Conservation (phyloP, 2,888 invertebrate species). For the Tanytarsus gracilentus region DNA sequence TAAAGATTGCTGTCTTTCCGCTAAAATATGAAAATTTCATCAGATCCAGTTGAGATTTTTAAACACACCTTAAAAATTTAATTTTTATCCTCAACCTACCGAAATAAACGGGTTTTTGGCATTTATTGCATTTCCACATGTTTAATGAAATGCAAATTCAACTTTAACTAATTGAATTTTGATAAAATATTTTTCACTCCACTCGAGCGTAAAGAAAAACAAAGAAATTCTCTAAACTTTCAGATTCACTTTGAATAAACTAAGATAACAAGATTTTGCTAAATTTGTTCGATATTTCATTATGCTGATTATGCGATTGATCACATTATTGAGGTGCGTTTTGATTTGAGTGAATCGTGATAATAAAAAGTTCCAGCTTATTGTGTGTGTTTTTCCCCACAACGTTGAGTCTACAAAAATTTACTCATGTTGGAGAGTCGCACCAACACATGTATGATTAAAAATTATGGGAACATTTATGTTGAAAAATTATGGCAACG, state of each 20-base stretch:
- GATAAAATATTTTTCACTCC: not conserved
- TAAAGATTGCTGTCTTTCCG: conserved; percentile 75
- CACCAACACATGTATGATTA: no score
- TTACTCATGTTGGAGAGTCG: not conserved
- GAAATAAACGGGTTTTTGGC: conserved; percentile 71
- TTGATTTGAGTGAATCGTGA: not conserved
- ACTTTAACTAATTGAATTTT: conserved; percentile 32
- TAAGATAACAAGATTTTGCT: conserved; percentile 23
- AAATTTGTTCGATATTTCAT: conserved; percentile 17
- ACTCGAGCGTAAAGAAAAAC: conserved; percentile 35
- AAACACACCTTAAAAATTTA: not conserved
- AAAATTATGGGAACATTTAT: not conserved
- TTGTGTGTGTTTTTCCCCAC: not conserved
- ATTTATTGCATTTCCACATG: conserved; percentile 78
- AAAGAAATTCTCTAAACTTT: conserved; percentile 34
- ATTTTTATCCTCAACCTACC: conserved; percentile 45
- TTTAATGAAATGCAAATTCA: conserved; percentile 28
- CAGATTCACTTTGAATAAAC: conserved; percentile 29
- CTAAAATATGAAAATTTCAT: conserved; percentile 44
- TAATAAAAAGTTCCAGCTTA: not conserved
- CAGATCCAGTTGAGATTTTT: conserved; percentile 3
- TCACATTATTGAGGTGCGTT: not conserved
- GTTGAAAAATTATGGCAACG: not conserved
- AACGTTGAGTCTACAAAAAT: not conserved
- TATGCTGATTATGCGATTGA: conserved; percentile 18